Conservation (phyloP, 2,888 invertebrate species). For the Tyria jacobaeae region DNA sequence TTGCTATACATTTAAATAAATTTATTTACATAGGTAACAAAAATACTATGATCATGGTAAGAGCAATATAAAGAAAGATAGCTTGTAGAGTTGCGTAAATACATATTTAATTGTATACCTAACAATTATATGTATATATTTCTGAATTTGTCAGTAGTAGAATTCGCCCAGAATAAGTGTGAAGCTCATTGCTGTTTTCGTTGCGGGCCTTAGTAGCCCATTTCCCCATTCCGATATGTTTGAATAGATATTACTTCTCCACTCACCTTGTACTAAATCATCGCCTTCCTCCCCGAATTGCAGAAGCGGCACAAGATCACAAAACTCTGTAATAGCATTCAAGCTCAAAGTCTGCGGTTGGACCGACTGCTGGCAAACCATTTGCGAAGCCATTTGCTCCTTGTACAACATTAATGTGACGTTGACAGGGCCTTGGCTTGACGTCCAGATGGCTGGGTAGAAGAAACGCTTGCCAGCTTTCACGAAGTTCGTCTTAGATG, state of each 20-base stretch:
- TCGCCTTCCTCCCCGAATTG: conserved; percentile 88
- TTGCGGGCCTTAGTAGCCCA: background rate
- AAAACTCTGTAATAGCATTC: conserved; percentile 92
- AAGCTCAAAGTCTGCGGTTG: conserved; percentile 89
- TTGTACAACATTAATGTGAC: conserved; percentile 89
- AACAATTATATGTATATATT: too few species aligned
- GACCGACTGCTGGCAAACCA: conserved; percentile 88
- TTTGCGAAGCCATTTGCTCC: conserved; percentile 88
- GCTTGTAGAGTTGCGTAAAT: too few species aligned
- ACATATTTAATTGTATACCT: too few species aligned
- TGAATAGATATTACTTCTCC: background rate
- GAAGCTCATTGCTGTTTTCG: too few species aligned
- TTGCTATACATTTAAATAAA: too few species aligned
- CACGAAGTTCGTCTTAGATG: conserved; percentile 79
- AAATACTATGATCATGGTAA: too few species aligned
- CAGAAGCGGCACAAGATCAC: conserved; percentile 91
- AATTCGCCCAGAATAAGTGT: too few species aligned
- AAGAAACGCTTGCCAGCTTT: conserved; percentile 91
- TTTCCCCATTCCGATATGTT: background rate
- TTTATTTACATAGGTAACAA: too few species aligned
- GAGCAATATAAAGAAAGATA: too few species aligned
- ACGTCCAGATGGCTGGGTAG: conserved; percentile 91
- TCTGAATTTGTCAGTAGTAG: too few species aligned
- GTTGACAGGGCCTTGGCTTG: conserved; percentile 87
- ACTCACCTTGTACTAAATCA: conserved; percentile 89